Evolutionary conservation across 35 echinoderm and acorn worm genomes (phyloP), one percentile per base, ranked within the genome.

Genomic region (Nesometra sesokonis): DNA sequence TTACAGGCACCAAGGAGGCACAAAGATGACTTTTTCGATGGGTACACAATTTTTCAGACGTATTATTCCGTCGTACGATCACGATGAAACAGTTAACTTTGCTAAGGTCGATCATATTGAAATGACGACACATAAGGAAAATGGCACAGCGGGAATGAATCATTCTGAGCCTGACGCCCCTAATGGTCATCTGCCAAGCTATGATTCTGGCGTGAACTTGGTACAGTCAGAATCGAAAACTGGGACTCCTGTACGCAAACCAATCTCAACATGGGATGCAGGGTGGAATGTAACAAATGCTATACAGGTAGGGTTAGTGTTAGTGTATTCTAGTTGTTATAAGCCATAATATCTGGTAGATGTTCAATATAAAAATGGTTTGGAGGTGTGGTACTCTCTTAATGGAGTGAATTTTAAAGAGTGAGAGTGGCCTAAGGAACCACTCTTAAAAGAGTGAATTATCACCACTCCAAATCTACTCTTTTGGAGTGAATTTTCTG

Each of bases 231-330:
- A 5, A 17, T 67, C 52, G 1, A 67, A 27, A 13, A 67, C 9
- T 27, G 52, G 52, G 2, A 27, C 52, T 2, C 52, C 52, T 27
- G 52, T 67, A 67, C 38, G 79, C 78, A 91, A 87, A 77, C 31
- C 78, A 27, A 91, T 91, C 23, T 91, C 90, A 19, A 35, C 85
- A 19, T 91, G 90, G 90, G 90, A 91, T 38, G 90, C 90, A 35
- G 90, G 90, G 8, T 91, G 90, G 90, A 91, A 91, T 33, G 85
- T 91, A 15, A 91, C 90, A 19, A 91, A 91, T 46, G 90, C 90
- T 29, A 91, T 91, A 32, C 90, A 91, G 90, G 90, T 91, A 87
- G 35, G 77, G 30, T 0, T 43, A 15, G 4, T 43, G 4, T n/a
- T n/a, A n/a, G n/a, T n/a, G n/a, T n/a, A n/a, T n/a, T n/a, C n/a